A percentile compares a stretch with the other conserved stretches of the same genome.
These are phyloP conservation scores for Polyergus mexicanus DNA, from an alignment of 1,140 invertebrate genomes.

Conservation along the genomic window DNA sequence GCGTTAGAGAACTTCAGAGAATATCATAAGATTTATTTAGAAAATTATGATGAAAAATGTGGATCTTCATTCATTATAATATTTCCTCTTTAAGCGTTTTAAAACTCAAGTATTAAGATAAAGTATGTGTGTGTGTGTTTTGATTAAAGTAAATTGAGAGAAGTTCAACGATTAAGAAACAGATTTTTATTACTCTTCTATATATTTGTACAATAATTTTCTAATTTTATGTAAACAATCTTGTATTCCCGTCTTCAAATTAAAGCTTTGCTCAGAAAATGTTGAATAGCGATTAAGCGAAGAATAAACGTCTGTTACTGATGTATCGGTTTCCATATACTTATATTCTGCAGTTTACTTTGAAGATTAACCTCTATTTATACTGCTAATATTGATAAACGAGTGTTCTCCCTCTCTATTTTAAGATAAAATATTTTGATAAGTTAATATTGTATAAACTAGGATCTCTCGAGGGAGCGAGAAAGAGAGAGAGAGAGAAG, in stretches of 20 bases:
- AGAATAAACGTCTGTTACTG: not conserved
- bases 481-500: too few species aligned
- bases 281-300: not conserved
- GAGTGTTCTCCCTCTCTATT: not conserved
- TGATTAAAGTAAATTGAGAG: not conserved
- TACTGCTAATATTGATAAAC: constrained; percentile 24
- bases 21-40: not conserved
- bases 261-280: not conserved
- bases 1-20: not conserved
- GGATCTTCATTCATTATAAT: not conserved
- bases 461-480: not conserved
- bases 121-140: not conserved
- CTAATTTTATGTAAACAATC: not conserved
- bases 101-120: constrained; percentile 1
- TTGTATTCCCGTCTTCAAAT: not conserved
- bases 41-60: constrained; percentile 1
- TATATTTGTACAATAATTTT: not conserved
- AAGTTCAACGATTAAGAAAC: not conserved
- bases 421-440: constrained; percentile 15
- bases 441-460: not conserved
- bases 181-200: not conserved
- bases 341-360: not conserved
- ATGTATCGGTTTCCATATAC: not conserved
- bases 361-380: constrained; percentile 20
- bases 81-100: not conserved